Evolutionary conservation across 1,140 invertebrate genomes (phyloP).

Genomic region (Liolophura sinensis): DNA sequence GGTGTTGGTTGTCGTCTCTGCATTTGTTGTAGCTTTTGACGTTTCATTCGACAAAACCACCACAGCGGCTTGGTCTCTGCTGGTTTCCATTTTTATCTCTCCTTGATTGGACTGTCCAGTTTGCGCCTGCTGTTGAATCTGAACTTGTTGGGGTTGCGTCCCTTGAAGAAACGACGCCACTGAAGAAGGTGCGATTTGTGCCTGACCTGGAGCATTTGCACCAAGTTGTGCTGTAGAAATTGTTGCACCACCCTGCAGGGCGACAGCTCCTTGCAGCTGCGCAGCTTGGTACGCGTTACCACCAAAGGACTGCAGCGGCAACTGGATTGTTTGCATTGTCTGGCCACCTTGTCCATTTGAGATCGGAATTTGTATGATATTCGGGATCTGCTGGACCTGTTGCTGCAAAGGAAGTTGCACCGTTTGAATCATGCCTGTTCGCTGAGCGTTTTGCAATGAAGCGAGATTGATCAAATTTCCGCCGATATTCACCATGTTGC

Average conservation of each 20-base stretch:
- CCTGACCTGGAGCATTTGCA: too few species aligned
- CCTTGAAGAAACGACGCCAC: too few species aligned
- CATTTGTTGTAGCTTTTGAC: slow-evolving; percentile 12
- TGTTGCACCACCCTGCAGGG: too few species aligned
- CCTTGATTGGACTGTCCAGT: too few species aligned
- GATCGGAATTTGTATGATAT: slow-evolving; percentile 68
- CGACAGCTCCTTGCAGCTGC: slow-evolving; percentile 47
- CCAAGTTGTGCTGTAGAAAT: too few species aligned
- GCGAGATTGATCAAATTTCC: slow-evolving; percentile 31
- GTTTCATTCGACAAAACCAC: neutral
- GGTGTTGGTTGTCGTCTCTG: slow-evolving; percentile 7
- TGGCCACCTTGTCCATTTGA: slow-evolving; percentile 87
- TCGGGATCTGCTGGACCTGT: slow-evolving; percentile 36
- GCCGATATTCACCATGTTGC: slow-evolving; percentile 38
- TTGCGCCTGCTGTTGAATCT: too few species aligned
- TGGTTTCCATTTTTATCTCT: too few species aligned
- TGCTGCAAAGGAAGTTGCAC: slow-evolving; percentile 68
- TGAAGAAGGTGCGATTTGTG: too few species aligned
- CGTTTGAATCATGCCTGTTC: slow-evolving; percentile 61
- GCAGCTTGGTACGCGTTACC: slow-evolving; percentile 72
- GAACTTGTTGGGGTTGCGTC: too few species aligned
- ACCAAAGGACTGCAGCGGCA: slow-evolving; percentile 64
- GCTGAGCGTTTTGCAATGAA: slow-evolving; percentile 19
- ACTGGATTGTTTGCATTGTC: slow-evolving; percentile 36
- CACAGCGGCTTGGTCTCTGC: too few species aligned